These are phyloP conservation scores for Noturus placidus DNA, from an alignment of 2,113 vertebrate genomes.

Conservation along the genomic window DNA sequence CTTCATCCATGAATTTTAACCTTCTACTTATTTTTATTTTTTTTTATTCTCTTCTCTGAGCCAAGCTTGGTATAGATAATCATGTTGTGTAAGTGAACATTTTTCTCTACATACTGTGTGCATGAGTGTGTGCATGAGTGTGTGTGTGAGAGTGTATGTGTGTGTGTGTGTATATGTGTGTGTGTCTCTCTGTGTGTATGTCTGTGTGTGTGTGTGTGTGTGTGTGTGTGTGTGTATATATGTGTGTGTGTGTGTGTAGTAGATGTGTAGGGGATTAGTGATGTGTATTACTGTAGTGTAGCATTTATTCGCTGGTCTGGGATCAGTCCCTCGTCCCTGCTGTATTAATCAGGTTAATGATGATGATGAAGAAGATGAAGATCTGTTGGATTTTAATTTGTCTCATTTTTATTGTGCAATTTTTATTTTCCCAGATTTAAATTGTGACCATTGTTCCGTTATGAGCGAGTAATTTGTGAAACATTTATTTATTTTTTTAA, in stretches of 20 bases:
- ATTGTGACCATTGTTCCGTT: not conserved
- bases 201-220: not conserved
- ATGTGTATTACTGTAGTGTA: not conserved
- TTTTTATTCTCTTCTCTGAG: not conserved
- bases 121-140: not conserved
- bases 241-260: not conserved
- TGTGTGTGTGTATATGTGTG: too few relatives aligned
- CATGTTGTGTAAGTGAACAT: not conserved
- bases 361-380: not conserved
- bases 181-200: not conserved
- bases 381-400: not conserved
- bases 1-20: not conserved
- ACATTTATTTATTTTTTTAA: not conserved
- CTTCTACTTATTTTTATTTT: not conserved
- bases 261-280: not conserved
- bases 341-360: not conserved
- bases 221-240: not conserved
- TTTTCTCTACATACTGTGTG: not conserved
- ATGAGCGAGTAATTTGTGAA: not conserved
- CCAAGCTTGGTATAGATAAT: not conserved
- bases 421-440: not conserved
- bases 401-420: not conserved
- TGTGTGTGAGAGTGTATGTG: too few relatives aligned
- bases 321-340: not conserved
- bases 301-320: not conserved